Evolutionary conservation across 2,113 vertebrate species (phyloP).

Genomic region (Chionodraco myersi): DNA sequence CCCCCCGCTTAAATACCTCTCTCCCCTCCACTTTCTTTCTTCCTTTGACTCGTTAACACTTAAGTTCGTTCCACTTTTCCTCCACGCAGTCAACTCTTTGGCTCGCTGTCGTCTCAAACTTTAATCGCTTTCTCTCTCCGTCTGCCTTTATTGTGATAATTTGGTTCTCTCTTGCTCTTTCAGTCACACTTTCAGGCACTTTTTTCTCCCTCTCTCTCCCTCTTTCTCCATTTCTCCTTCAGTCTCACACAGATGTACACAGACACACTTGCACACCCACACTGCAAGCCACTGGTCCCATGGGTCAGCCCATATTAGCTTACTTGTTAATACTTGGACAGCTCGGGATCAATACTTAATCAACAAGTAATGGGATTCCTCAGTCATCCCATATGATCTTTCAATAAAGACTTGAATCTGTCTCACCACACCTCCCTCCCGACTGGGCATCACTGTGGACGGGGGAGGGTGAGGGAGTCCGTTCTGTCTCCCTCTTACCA

Average conservation of each 20-base stretch:
- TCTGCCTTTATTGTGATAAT: conserved; percentile 71
- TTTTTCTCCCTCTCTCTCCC: conserved; percentile 9
- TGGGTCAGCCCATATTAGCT: conserved; percentile 99
- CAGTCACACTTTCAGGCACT: conserved; percentile 41
- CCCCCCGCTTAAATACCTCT: conserved; percentile 34
- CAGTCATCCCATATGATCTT: conserved; percentile 99
- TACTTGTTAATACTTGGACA: conserved; percentile 98
- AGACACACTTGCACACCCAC: conserved; percentile 71
- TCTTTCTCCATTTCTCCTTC: conserved; percentile 57
- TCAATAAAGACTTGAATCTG: conserved; percentile 99
- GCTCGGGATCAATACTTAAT: conserved; percentile 99
- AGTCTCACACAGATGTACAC: conserved; percentile 24
- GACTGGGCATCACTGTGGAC: conserved; percentile 24
- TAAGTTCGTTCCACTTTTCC: conserved; percentile 66
- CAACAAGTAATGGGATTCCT: conserved; percentile 99
- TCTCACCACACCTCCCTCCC: conserved; percentile 64
- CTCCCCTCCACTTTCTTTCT: conserved; percentile 31
- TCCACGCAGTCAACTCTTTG: conserved; percentile 82
- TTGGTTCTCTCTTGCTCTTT: conserved; percentile 64
- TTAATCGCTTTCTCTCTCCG: conserved; percentile 77
- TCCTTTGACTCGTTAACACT: conserved; percentile 77
- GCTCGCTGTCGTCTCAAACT: conserved; percentile 79
- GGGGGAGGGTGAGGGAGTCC: conserved; percentile 34
- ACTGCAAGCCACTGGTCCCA: conserved; percentile 91
- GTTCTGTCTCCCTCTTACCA: conserved; percentile 46